Conservation (phyloP, 1,140 invertebrate species). For the Procambarus virginalis region DNA sequence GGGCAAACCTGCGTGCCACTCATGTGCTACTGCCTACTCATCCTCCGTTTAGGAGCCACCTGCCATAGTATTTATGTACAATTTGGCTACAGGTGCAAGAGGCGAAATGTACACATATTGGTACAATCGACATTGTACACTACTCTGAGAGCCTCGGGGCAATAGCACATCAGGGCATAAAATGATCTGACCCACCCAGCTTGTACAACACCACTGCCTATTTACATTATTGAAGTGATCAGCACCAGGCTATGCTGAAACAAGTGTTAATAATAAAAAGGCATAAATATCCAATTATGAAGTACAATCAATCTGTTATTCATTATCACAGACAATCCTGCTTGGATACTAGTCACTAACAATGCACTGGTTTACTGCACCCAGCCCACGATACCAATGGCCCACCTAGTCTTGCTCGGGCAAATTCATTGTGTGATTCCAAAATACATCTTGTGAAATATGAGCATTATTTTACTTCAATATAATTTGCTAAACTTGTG, state of each 20-base stretch:
- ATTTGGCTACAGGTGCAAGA: slow-evolving; percentile 64
- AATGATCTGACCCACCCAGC: slow-evolving; percentile 40
- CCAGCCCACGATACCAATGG: slow-evolving; percentile 49
- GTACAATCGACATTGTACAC: slow-evolving; percentile 41
- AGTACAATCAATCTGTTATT: slow-evolving; percentile 60
- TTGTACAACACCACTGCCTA: slow-evolving; percentile 63
- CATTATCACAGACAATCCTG: slow-evolving; percentile 66
- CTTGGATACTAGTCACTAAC: slow-evolving; percentile 67
- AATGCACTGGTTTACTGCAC: slow-evolving; percentile 60
- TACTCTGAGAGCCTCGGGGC: slow-evolving; percentile 46
- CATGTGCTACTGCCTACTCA: slow-evolving; percentile 23
- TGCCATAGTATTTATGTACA: slow-evolving; percentile 62
- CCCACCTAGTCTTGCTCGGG: slow-evolving; percentile 36
- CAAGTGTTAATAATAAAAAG: slow-evolving; percentile 62
- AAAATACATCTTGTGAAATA: slow-evolving; percentile 41
- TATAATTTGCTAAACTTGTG: slow-evolving; percentile 14
- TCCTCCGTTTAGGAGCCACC: slow-evolving; percentile 21
- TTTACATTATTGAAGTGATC: slow-evolving; percentile 63
- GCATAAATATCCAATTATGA: slow-evolving; percentile 69
- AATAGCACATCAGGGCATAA: slow-evolving; percentile 43
- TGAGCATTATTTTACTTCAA: slow-evolving; percentile 22
- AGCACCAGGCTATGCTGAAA: slow-evolving; percentile 63
- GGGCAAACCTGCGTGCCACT: slow-evolving; percentile 32
- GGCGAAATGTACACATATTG: slow-evolving; percentile 36
- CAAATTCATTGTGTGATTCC: slow-evolving; percentile 43